Evolutionary conservation across 2,888 invertebrate genomes (phyloP).

Genomic region (Catonia carolina): DNA sequence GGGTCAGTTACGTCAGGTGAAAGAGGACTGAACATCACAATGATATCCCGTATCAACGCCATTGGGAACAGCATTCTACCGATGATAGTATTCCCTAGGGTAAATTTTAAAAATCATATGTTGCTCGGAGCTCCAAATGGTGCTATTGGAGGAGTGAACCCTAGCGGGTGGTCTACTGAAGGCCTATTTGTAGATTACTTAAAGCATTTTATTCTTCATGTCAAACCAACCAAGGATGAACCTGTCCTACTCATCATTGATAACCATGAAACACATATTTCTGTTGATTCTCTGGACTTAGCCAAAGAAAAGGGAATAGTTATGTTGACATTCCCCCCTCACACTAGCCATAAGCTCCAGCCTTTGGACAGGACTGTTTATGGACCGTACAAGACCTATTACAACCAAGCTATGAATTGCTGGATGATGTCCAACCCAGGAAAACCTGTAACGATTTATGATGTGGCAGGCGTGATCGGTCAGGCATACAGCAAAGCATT

Average conservation of each 20-base stretch:
- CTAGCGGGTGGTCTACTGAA: conserved; percentile 13
- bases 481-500: background rate
- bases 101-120: conserved; percentile 17
- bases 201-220: conserved; percentile 14
- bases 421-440: conserved; percentile 13
- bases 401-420: background rate
- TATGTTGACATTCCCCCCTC: conserved; percentile 18
- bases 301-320: conserved; percentile 18
- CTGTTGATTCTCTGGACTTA: background rate
- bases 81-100: conserved; percentile 17
- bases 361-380: conserved; percentile 15
- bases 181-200: background rate
- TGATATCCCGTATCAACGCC: background rate
- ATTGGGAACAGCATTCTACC: conserved; percentile 17
- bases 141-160: background rate
- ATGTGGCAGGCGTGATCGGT: conserved; percentile 15
- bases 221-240: conserved; percentile 12
- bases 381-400: conserved; percentile 17
- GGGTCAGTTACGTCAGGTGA: conserved; percentile 16
- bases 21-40: conserved; percentile 10
- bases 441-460: conserved; percentile 3
- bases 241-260: conserved; percentile 13
- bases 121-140: conserved; percentile 16
- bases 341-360: conserved; percentile 16
- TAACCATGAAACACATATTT: conserved; percentile 19